These are phyloP conservation scores for Aeoliscus strigatus DNA, from an alignment of 2,797 vertebrate species.

Conservation along the genomic window DNA sequence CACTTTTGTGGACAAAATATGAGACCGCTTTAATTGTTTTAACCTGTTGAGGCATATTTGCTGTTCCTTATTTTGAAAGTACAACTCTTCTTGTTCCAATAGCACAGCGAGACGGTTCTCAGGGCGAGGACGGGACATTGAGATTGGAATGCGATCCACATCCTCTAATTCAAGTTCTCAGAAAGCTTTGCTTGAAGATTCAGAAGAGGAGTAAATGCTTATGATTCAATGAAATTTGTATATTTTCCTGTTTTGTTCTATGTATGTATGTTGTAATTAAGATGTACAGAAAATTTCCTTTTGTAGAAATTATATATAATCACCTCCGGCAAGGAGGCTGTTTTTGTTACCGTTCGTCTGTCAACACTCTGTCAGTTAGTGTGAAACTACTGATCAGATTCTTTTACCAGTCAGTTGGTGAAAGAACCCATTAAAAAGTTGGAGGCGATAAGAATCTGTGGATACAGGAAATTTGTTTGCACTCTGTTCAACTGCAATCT, in stretches of 20 bases:
- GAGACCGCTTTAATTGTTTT: too few species aligned
- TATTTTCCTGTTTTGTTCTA: not conserved
- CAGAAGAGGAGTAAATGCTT: constrained; percentile 82
- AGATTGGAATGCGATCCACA: constrained; percentile 76
- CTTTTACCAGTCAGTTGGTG: too few species aligned
- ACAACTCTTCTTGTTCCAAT: constrained; percentile 12
- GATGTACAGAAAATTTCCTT: constrained; percentile 1
- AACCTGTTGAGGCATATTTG: not conserved
- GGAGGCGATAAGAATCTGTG: too few species aligned
- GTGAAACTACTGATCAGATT: too few species aligned
- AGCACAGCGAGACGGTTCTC: constrained; percentile 69
- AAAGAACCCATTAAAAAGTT: too few species aligned
- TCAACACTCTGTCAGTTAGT: too few species aligned
- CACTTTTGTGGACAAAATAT: too few species aligned
- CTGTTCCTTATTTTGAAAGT: not conserved
- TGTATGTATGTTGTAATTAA: not conserved
- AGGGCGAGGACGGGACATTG: constrained; percentile 52
- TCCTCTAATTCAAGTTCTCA: constrained; percentile 55
- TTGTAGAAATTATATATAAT: constrained; percentile 5
- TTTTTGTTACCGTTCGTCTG: too few species aligned
- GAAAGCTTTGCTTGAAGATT: constrained; percentile 79
- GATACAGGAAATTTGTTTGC: too few species aligned
- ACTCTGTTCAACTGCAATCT: too few species aligned
- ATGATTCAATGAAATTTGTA: not conserved
- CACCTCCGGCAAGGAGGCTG: too few species aligned